A percentile compares a stretch with the other conserved stretches of the same genome.
Conservation (phyloP, 2,888 invertebrate genomes). For the Drosophila paranaensis region DNA sequence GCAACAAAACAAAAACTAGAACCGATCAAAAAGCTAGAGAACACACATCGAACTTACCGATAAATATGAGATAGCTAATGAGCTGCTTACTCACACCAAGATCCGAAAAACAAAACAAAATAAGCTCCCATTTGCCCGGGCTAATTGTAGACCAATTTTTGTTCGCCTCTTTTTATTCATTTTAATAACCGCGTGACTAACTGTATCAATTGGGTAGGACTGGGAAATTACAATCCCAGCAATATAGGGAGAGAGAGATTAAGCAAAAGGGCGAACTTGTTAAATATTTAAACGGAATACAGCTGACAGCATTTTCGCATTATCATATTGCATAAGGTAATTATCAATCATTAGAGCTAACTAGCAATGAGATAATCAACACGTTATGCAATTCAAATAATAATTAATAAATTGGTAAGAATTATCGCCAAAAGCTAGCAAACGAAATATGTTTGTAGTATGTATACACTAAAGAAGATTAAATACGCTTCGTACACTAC, state of each 20-base stretch:
- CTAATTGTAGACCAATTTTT: constrained; percentile 21
- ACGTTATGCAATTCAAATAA: constrained; percentile 28
- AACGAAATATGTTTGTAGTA: constrained; percentile 1
- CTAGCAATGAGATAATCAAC: constrained; percentile 29
- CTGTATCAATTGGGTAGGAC: not conserved
- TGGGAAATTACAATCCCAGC: constrained; percentile 7
- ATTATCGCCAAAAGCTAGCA: constrained; percentile 10
- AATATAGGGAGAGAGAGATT: not conserved
- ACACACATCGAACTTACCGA: constrained; percentile 38
- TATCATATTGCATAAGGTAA: constrained; percentile 42
- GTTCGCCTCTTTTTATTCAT: not conserved
- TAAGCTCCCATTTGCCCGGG: constrained; percentile 21
- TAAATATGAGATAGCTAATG: constrained; percentile 62
- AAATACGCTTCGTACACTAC: not conserved
- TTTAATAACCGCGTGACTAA: constrained; percentile 26
- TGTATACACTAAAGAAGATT: not conserved
- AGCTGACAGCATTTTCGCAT: constrained; percentile 14
- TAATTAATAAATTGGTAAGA: constrained; percentile 31
- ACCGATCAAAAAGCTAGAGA: constrained; percentile 51
- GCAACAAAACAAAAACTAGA: constrained; percentile 53
- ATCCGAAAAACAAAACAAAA: constrained; percentile 10
- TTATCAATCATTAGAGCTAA: constrained; percentile 41
- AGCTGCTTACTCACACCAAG: constrained; percentile 33
- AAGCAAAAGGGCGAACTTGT: constrained; percentile 25
- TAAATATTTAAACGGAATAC: constrained; percentile 14